Evolutionary conservation across 2,113 vertebrate species (phyloP), one percentile per base, ranked within the genome.

Genomic region (Turdus rufiventris): DNA sequence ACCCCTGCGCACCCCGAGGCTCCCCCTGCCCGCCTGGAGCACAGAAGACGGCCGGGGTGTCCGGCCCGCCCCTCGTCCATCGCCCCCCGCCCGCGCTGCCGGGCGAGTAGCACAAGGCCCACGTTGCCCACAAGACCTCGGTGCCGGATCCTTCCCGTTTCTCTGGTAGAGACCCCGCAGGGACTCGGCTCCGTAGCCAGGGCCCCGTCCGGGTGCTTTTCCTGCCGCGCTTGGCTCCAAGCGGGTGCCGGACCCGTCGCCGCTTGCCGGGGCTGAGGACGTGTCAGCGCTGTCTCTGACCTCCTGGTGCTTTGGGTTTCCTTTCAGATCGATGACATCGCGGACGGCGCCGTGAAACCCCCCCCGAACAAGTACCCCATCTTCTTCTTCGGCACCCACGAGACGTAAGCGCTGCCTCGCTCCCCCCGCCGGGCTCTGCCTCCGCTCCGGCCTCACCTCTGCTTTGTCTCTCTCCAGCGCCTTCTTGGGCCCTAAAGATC

Each of bases 381-480:
- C 85, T 99, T 99, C 98, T 99, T 99, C 98, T 99, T 99, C 85
- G 99, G 99, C 56, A 99, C 99, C 80, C 99, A 99, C 19, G 99
- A 99, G 97, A 99, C 99, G 99, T 99, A 98, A 98, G 99, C 95
- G 56, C 82, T 31, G 47, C 89, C 77, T 88, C 34, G 60, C 56
- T 45, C 29, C 81, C 71, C 61, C 17, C 45, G 47, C 67, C 20
- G 36, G 48, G 25, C 72, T 29, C 75, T 36, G 51, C 76, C 91
- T 12, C 10, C 18, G 71, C 92, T 14, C 77, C 38, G n/a, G 60
- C 57, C 34, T 90, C 93, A 85, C 84, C 82, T 82, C 29, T 94
- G 73, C 77, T 94, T 95, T 75, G 88, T 94, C 67, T 91, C 77
- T 78, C 91, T 84, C 56, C 96, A 99, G 99, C 54, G 99, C 99